These are phyloP conservation scores for Grammomys dolichurus DNA, from an alignment of 2,113 vertebrate species.

Conservation along the genomic window DNA sequence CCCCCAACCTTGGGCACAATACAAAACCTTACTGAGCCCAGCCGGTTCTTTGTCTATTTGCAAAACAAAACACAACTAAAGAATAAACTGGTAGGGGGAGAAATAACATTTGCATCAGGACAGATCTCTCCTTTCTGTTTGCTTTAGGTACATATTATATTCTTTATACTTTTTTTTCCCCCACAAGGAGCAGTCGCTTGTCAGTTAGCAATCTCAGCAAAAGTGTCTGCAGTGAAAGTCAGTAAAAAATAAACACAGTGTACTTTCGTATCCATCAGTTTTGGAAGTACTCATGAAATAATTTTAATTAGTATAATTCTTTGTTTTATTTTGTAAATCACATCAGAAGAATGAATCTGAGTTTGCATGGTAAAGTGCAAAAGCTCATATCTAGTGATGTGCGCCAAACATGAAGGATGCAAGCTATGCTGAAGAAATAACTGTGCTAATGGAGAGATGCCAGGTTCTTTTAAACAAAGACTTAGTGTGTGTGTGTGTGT, in stretches of 20 bases:
- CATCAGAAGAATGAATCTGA: conserved; percentile 39
- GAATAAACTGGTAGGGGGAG: conserved; percentile 79
- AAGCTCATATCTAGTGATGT: conserved; percentile 3
- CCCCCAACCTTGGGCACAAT: conserved; percentile 85
- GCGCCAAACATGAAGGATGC: not conserved
- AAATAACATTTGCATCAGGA: conserved; percentile 70
- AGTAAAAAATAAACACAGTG: conserved; percentile 68
- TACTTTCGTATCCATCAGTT: conserved; percentile 70
- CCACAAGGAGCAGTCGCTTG: conserved; percentile 26
- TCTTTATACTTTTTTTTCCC: conserved; percentile 56
- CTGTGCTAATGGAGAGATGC: not conserved
- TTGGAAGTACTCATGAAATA: conserved; percentile 71
- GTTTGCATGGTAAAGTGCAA: conserved; percentile 22
- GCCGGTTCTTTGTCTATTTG: conserved; percentile 88
- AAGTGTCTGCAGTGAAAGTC: conserved; percentile 73
- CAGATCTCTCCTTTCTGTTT: conserved; percentile 77
- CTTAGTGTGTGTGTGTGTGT: not conserved
- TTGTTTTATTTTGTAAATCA: conserved; percentile 19
- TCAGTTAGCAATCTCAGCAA: conserved; percentile 61
- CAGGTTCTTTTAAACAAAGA: not conserved
- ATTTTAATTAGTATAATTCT: conserved; percentile 28
- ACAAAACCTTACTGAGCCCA: conserved; percentile 90
- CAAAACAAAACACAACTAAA: conserved; percentile 86
- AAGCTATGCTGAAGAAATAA: not conserved
- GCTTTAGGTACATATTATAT: conserved; percentile 22